phyloP scores from a whole-genome alignment of 1,140 invertebrate genomes.

The Zophobas morio region DNA sequence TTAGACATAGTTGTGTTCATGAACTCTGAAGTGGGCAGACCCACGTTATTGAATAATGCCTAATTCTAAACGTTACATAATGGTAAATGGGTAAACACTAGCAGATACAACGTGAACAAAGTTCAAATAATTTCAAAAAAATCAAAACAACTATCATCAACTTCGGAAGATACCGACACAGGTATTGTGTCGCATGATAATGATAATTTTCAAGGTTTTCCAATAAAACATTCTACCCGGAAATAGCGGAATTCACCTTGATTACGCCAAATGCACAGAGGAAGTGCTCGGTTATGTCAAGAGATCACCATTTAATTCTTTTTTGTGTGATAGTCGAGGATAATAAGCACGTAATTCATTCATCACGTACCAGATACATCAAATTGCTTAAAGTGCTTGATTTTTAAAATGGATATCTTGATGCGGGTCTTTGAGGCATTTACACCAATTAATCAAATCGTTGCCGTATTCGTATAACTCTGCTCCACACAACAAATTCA shows the following conservation, averaged over 20 bases:
- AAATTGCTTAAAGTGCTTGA: background rate
- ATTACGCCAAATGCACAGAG: constrained; percentile 44
- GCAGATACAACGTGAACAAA: no score
- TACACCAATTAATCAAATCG: constrained; percentile 3
- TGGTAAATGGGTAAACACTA: background rate
- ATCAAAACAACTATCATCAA: background rate
- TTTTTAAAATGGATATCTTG: constrained; percentile 4
- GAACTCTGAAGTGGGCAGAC: constrained; percentile 7
- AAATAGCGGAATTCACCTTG: constrained; percentile 50
- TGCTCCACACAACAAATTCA: constrained; percentile 3
- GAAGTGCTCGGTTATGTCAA: constrained; percentile 44
- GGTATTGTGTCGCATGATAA: constrained; percentile 31
- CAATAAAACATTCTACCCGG: constrained; percentile 38
- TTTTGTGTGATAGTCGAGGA: constrained; percentile 21
- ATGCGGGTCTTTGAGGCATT: no score
- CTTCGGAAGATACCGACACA: constrained; percentile 20
- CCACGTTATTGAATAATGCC: constrained; percentile 4
- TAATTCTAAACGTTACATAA: background rate
- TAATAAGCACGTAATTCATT: constrained; percentile 16
- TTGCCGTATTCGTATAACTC: background rate
- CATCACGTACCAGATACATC: constrained; percentile 4
- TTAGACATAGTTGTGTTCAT: background rate
- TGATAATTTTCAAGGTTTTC: constrained; percentile 39
- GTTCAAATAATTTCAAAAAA: background rate
- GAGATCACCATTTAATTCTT: constrained; percentile 29